Percentiles rank a stretch among this genome's conserved stretches.
phyloP scores from a whole-genome alignment of 2,797 vertebrate genomes.

The Sylvilagus floridanus region DNA sequence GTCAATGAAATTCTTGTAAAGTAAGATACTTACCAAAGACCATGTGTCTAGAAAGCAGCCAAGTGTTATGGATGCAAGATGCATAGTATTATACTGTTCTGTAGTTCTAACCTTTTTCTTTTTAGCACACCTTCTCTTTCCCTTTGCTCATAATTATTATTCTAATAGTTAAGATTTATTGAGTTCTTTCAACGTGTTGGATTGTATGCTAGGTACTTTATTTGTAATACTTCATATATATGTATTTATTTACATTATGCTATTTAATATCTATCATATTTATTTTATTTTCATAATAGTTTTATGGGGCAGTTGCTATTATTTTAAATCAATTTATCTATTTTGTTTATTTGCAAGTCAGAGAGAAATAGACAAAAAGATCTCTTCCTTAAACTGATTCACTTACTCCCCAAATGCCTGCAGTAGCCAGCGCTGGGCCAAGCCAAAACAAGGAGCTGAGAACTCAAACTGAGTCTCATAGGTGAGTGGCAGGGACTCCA shows the following conservation, averaged over 20 bases:
- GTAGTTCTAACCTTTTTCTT: background rate
- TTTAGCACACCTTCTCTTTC: background rate
- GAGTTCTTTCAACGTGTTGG: background rate
- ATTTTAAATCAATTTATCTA: background rate
- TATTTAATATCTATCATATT: background rate
- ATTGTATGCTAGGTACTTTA: background rate
- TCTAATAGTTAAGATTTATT: background rate
- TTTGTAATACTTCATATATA: background rate
- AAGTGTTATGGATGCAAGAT: background rate
- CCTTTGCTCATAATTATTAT: background rate
- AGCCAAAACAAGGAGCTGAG: too few species aligned
- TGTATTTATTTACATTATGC: background rate
- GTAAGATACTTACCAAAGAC: background rate
- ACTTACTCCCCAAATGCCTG: too few species aligned
- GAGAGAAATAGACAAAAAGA: too few species aligned
- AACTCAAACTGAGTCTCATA: too few species aligned
- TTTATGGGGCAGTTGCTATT: background rate
- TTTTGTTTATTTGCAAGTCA: too few species aligned
- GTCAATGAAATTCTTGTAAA: background rate
- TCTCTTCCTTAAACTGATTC: too few species aligned
- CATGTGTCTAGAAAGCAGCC: background rate
- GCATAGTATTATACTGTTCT: background rate
- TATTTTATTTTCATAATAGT: background rate
- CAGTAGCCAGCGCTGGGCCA: too few species aligned
- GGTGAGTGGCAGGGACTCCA: too few species aligned